Evolutionary conservation across 2,888 invertebrate genomes (phyloP).

Genomic region (Balanococcus diminutus): DNA sequence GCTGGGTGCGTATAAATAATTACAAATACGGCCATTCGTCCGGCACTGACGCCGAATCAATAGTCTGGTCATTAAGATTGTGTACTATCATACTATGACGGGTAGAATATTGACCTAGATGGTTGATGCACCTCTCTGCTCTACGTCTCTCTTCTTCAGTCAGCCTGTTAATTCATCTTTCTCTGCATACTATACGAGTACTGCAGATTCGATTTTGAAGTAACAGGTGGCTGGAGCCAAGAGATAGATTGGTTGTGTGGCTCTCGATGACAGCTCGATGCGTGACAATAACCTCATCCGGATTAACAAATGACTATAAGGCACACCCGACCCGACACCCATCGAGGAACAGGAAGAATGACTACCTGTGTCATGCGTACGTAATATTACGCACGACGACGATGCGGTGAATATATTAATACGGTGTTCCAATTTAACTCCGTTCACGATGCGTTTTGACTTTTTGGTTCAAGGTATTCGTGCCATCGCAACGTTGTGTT

Average conservation of each 20-base stretch:
- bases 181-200: background rate
- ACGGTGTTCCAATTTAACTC: too few relatives aligned
- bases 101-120: background rate
- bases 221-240: background rate
- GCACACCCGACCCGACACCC: constrained; percentile 7
- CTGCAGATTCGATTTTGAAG: background rate
- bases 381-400: background rate
- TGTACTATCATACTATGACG: background rate
- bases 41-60: background rate
- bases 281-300: constrained; percentile 26
- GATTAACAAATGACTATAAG: background rate
- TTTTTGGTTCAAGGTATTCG: too few relatives aligned
- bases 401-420: background rate
- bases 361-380: background rate
- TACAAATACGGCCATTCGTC: background rate
- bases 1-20: background rate
- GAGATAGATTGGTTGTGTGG: background rate
- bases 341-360: constrained; percentile 4
- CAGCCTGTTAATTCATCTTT: background rate
- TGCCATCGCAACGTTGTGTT: too few relatives aligned
- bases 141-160: background rate
- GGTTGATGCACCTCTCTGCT: background rate
- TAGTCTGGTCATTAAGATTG: background rate
- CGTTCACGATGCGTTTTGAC: too few relatives aligned
- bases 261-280: background rate